phyloP scores from a whole-genome alignment of 2,888 invertebrate species.

The Phyto melanocephala region DNA sequence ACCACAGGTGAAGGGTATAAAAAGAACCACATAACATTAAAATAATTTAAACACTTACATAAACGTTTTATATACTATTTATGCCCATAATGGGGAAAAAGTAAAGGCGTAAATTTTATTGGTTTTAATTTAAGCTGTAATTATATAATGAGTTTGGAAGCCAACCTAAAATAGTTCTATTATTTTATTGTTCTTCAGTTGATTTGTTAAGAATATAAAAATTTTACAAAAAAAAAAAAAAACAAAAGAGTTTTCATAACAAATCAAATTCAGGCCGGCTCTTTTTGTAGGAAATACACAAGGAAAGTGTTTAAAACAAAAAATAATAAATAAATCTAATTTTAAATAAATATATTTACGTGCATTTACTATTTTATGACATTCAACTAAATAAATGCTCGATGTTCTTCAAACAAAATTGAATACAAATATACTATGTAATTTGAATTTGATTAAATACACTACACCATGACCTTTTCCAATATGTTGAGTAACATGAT shows the following conservation, averaged over 20 bases:
- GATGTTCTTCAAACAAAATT: not conserved
- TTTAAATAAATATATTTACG: constrained; percentile 58
- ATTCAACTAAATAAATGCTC: constrained; percentile 28
- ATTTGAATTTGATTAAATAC: constrained; percentile 20
- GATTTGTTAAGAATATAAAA: constrained; percentile 28
- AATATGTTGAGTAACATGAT: constrained; percentile 35
- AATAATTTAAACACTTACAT: constrained; percentile 35
- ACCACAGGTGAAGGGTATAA: too few species aligned
- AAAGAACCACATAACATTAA: constrained; percentile 16
- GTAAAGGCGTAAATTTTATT: constrained; percentile 6
- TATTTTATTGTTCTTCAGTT: constrained; percentile 5
- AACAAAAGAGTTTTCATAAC: not conserved
- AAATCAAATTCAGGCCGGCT: constrained; percentile 21
- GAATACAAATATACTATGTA: not conserved
- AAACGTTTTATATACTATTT: not conserved
- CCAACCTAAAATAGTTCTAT: constrained; percentile 32
- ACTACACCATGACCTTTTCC: constrained; percentile 59
- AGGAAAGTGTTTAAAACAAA: not conserved
- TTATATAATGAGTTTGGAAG: constrained; percentile 56
- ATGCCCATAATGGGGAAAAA: not conserved
- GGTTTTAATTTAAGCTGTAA: constrained; percentile 44
- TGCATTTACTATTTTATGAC: constrained; percentile 66
- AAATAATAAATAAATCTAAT: constrained; percentile 52
- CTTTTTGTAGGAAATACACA: not conserved
- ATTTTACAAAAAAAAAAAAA: not conserved